Conservation (phyloP, 2,888 invertebrate species). For the Epirrita christyi region DNA sequence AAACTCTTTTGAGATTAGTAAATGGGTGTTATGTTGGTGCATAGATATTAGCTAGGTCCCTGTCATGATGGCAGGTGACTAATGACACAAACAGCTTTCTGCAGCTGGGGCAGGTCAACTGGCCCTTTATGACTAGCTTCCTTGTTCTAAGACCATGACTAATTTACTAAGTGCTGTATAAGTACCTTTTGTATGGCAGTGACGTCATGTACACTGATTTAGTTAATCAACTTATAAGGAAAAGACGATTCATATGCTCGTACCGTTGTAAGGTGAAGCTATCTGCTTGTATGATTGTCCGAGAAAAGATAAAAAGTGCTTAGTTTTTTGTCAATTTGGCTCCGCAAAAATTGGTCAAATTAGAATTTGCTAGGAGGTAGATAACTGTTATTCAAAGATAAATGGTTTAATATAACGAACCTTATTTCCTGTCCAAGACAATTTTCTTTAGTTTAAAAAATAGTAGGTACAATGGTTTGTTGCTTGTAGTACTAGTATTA, state of each 20-base stretch:
- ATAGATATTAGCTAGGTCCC: neutral
- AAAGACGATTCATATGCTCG: conserved; percentile 24
- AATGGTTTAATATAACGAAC: conserved; percentile 10
- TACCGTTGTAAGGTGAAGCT: too few species aligned
- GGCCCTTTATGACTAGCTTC: conserved; percentile 20
- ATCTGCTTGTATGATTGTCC: neutral
- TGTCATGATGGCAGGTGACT: neutral
- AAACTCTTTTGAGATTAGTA: too few species aligned
- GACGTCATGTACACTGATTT: conserved; percentile 13
- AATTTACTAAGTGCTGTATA: conserved; percentile 9
- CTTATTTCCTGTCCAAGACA: too few species aligned
- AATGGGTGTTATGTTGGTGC: too few species aligned
- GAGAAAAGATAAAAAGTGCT: neutral
- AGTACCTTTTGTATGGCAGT: too few species aligned
- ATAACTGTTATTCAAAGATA: neutral
- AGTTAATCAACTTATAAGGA: conserved; percentile 23
- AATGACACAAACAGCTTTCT: neutral
- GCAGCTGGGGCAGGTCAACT: conserved; percentile 14
- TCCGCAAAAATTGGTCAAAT: conserved; percentile 15
- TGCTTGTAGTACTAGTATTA: neutral
- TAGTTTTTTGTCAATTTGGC: conserved; percentile 4
- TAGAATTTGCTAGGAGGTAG: conserved; percentile 5
- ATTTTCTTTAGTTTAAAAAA: too few species aligned
- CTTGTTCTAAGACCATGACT: conserved; percentile 21
- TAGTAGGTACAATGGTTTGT: neutral